Conservation (phyloP, 1,140 invertebrate genomes). For the Aphidius ervi region DNA sequence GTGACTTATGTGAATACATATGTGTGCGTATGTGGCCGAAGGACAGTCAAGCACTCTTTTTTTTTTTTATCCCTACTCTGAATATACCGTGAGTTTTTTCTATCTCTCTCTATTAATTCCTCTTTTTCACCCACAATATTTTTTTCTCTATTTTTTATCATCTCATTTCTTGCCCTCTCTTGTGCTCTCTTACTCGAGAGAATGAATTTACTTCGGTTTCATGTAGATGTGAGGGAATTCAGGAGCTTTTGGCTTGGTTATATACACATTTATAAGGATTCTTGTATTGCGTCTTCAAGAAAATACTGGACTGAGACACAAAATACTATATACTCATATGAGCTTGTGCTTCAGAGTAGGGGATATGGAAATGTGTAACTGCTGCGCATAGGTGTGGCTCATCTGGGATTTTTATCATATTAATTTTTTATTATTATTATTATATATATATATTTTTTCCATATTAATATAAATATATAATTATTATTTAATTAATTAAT, state of each 20-base stretch:
- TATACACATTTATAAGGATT: not conserved
- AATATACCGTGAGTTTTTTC: too few species aligned
- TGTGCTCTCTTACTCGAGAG: not conserved
- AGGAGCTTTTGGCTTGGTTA: not conserved
- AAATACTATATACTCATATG: slow-evolving; percentile 4
- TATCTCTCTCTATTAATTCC: too few species aligned
- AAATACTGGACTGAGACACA: slow-evolving; percentile 5
- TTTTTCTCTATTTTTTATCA: not conserved
- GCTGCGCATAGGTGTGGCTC: slow-evolving; percentile 4
- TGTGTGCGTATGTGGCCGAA: not conserved
- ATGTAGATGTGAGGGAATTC: slow-evolving; percentile 18
- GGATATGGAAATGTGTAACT: slow-evolving; percentile 1
- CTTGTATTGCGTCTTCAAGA: not conserved
- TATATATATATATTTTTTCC: too few species aligned
- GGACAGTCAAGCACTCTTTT: not conserved
- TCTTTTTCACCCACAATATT: too few species aligned
- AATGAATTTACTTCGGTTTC: not conserved
- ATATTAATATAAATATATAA: not conserved
- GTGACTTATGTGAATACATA: slow-evolving; percentile 13
- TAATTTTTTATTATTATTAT: not conserved
- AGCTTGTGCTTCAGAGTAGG: not conserved
- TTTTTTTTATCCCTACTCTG: too few species aligned
- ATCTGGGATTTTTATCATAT: not conserved
- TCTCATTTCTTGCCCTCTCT: not conserved
- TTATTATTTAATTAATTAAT: slow-evolving; percentile 8